A percentile compares a stretch with the other conserved stretches of the same genome.
Evolutionary conservation across 2,797 vertebrate genomes (phyloP).

Genomic region (Gallinago stenura): DNA sequence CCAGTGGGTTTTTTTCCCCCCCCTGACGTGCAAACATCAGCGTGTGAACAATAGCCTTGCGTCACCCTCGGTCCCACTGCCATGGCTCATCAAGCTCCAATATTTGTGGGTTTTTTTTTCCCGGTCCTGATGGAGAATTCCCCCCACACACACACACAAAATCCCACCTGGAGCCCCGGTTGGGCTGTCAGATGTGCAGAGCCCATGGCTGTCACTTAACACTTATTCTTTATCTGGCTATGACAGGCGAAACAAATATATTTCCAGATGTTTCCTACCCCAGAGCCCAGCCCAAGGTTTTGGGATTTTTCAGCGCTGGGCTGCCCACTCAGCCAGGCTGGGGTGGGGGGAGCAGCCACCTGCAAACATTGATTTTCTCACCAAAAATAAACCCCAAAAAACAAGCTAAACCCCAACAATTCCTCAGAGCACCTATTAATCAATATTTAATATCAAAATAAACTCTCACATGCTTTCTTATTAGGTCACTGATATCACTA

Average conservation of each 20-base stretch:
- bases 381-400: too few species aligned
- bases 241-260: slow-evolving; percentile 11
- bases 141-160: background rate
- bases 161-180: slow-evolving; percentile 13
- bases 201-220: background rate
- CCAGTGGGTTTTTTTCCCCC: background rate
- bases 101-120: background rate
- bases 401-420: too few species aligned
- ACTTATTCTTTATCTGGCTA: slow-evolving; percentile 60
- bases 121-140: background rate
- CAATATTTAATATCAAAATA: background rate
- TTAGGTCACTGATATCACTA: background rate
- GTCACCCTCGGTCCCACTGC: slow-evolving; percentile 7
- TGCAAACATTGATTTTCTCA: fast-evolving
- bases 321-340: fast-evolving
- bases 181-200: slow-evolving; percentile 35
- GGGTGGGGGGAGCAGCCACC: background rate
- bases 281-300: background rate
- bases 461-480: background rate
- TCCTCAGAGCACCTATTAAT: background rate
- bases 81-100: background rate
- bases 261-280: slow-evolving; percentile 81
- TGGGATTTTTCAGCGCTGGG: background rate
- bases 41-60: slow-evolving; percentile 71
- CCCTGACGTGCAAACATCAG: background rate